Evolutionary conservation across 1,140 invertebrate genomes (phyloP).

Genomic region (Pectinophora gossypiella): DNA sequence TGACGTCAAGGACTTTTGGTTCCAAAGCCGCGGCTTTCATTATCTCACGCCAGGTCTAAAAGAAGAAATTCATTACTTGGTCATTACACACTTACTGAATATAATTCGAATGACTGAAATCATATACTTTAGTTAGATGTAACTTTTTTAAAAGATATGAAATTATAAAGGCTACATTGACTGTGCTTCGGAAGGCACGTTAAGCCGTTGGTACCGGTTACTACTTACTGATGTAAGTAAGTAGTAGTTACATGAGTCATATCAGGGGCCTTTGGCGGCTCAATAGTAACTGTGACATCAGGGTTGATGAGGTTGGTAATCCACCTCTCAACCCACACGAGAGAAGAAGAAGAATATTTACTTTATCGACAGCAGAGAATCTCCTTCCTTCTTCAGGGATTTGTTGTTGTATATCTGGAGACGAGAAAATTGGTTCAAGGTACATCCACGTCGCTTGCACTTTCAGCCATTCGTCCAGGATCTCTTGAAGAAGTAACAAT

Average conservation of each 20-base stretch:
- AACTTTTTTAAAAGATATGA: constrained; percentile 82
- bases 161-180: constrained; percentile 85
- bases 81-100: too few species aligned
- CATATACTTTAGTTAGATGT: too few species aligned
- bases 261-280: too few species aligned
- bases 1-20: constrained; percentile 88
- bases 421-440: constrained; percentile 97
- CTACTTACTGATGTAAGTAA: too few species aligned
- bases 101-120: too few species aligned
- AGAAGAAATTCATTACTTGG: too few species aligned
- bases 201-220: too few species aligned
- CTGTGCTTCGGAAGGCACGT: too few species aligned
- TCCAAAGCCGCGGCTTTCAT: constrained; percentile 90
- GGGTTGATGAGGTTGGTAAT: too few species aligned
- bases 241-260: too few species aligned
- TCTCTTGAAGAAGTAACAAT: constrained; percentile 88
- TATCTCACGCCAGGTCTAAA: constrained; percentile 92
- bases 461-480: constrained; percentile 96
- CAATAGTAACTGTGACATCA: too few species aligned
- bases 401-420: constrained; percentile 97
- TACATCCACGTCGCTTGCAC: constrained; percentile 98
- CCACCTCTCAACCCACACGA: too few species aligned
- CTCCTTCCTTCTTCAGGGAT: constrained; percentile 93
- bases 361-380: constrained; percentile 94
- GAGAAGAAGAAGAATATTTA: constrained; percentile 84